Percentiles rank a stretch among this genome's conserved stretches.
Conservation (phyloP, 2,888 invertebrate species). For the Drosophila tanythrix region DNA sequence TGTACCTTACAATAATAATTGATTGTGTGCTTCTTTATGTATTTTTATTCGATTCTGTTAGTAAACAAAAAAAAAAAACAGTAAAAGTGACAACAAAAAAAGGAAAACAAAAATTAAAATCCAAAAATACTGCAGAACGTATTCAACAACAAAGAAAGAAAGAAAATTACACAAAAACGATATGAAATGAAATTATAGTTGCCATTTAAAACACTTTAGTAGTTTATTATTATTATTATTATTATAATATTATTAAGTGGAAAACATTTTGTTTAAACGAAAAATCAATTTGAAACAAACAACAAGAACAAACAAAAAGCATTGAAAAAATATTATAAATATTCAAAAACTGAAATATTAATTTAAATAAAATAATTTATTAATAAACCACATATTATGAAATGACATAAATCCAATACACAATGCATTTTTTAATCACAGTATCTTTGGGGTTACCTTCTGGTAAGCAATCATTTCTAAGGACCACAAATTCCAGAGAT, state of each 20-base stretch:
- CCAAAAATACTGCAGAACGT: conserved; percentile 40
- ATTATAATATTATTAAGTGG: conserved; percentile 68
- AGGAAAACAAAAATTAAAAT: conserved; percentile 1
- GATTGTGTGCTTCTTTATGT: conserved; percentile 28
- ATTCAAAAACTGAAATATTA: conserved; percentile 78
- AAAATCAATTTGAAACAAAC: conserved; percentile 41
- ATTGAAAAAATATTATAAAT: conserved; percentile 73
- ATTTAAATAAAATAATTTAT: conserved; percentile 79
- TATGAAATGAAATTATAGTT: conserved; percentile 70
- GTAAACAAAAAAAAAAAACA: conserved; percentile 12
- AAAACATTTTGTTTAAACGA: conserved; percentile 63
- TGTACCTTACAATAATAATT: conserved; percentile 20
- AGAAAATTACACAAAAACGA: conserved; percentile 22
- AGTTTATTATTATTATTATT: conserved; percentile 66
- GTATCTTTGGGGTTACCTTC: background rate
- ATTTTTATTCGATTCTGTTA: conserved; percentile 40
- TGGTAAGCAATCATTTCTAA: background rate
- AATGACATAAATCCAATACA: conserved; percentile 65
- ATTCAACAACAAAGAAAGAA: conserved; percentile 35
- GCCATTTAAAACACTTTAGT: conserved; percentile 77
- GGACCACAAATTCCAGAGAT: background rate
- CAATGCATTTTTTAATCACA: background rate
- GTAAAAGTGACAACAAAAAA: conserved; percentile 10
- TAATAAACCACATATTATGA: conserved; percentile 80
- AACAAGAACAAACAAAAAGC: conserved; percentile 27